phyloP scores from a whole-genome alignment of 2,113 vertebrate species.

The Tragelaphus scriptus region DNA sequence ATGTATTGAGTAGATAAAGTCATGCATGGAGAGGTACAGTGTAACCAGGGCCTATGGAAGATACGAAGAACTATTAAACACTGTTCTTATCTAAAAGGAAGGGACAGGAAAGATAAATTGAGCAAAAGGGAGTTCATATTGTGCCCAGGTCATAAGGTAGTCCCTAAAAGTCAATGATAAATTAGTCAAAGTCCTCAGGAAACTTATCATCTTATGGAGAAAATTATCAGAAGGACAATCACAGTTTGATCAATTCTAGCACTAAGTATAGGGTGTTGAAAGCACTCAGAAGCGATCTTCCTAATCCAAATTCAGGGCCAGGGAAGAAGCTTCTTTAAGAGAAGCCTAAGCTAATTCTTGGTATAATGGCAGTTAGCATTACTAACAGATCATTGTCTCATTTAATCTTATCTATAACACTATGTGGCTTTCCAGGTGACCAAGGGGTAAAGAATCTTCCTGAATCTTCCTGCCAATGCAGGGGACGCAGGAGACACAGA shows the following conservation, averaged over 20 bases:
- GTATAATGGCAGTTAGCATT: not conserved
- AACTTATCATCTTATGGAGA: not conserved
- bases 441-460: not conserved
- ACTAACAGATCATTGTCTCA: not conserved
- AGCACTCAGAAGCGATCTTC: not conserved
- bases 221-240: not conserved
- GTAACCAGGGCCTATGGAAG: not conserved
- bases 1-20: not conserved
- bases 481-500: not conserved
- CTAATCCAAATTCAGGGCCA: not conserved
- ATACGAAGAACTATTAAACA: not conserved
- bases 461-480: not conserved
- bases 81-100: not conserved
- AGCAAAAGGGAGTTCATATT: not conserved
- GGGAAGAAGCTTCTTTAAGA: not conserved
- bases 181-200: not conserved
- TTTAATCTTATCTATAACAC: not conserved
- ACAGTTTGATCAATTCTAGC: not conserved
- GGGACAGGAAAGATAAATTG: not conserved
- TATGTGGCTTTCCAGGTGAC: not conserved
- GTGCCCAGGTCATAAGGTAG: not conserved
- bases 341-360: not conserved
- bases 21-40: not conserved
- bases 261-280: too few species aligned
- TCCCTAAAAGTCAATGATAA: not conserved